A percentile compares a stretch with the other conserved stretches of the same genome.
phyloP scores from a whole-genome alignment of 1,140 invertebrate species.

The Drosophila pseudoananassae region DNA sequence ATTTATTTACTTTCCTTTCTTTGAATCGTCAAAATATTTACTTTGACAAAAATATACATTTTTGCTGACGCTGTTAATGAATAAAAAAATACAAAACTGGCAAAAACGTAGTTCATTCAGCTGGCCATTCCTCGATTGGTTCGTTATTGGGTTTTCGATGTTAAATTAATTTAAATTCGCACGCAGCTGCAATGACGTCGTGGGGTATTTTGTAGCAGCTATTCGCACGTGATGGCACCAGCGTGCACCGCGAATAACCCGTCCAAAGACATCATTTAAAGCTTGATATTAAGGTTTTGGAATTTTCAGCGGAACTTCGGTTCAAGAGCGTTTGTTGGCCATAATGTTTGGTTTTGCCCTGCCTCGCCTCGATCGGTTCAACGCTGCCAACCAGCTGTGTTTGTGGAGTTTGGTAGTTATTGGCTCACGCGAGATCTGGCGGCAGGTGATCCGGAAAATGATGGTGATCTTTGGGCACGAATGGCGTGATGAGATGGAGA shows the following conservation, averaged over 20 bases:
- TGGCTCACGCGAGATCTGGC: constrained; percentile 15
- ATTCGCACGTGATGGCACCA: constrained; percentile 55
- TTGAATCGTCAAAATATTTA: constrained; percentile 25
- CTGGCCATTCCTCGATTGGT: constrained; percentile 56
- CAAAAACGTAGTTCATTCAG: constrained; percentile 40
- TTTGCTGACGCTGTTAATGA: constrained; percentile 26
- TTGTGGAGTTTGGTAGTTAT: constrained; percentile 43
- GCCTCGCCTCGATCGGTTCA: constrained; percentile 24
- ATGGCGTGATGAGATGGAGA: constrained; percentile 33
- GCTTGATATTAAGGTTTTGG: constrained; percentile 31
- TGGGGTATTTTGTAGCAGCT: constrained; percentile 32
- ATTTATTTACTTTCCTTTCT: constrained; percentile 1
- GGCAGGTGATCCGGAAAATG: constrained; percentile 31
- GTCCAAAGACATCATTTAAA: constrained; percentile 1
- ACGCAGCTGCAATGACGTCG: constrained; percentile 62
- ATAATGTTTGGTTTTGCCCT: constrained; percentile 36
- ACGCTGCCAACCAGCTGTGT: no score
- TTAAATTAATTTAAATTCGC: constrained; percentile 70
- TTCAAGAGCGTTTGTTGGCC: constrained; percentile 75
- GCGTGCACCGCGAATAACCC: constrained; percentile 50
- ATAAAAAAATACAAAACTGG: constrained; percentile 23
- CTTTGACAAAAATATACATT: constrained; percentile 21
- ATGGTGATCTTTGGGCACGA: background rate
- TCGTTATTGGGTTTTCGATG: constrained; percentile 39
- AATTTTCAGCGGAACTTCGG: constrained; percentile 48